phyloP scores from a whole-genome alignment of 2,113 vertebrate genomes.

The Nannospalax galili region DNA sequence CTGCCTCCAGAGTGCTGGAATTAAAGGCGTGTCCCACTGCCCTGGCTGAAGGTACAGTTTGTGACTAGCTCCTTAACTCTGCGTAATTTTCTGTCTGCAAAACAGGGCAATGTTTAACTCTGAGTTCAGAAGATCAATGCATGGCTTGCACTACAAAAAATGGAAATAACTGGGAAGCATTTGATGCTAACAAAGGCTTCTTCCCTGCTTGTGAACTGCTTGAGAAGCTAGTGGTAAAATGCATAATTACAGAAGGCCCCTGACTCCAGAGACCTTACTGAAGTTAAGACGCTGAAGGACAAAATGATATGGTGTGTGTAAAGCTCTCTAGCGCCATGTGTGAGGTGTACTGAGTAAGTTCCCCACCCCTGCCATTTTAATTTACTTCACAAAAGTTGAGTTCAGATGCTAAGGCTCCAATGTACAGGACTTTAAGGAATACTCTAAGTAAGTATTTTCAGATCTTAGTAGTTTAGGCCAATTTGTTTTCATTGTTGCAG shows the following conservation, averaged over 20 bases:
- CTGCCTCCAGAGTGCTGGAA: neutral
- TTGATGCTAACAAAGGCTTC: too few species aligned
- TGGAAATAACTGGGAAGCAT: neutral
- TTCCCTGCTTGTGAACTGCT: too few species aligned
- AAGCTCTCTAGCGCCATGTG: neutral
- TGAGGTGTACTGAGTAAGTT: too few species aligned
- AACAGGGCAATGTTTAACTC: neutral
- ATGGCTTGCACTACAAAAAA: accelerated
- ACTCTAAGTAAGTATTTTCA: neutral
- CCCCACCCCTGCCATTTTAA: too few species aligned
- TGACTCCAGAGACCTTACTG: accelerated
- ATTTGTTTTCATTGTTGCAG: neutral
- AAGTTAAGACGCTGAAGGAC: neutral
- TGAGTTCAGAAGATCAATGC: neutral
- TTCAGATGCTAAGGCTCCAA: neutral
- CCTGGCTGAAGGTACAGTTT: neutral
- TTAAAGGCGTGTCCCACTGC: too few species aligned
- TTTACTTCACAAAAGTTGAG: neutral
- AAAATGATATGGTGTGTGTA: neutral
- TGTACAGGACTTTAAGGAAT: neutral
- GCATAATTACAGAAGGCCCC: too few species aligned
- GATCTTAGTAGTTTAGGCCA: neutral
- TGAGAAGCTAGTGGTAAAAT: neutral
- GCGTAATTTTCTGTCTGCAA: neutral
- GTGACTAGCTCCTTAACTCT: neutral